Conservation (phyloP, 2,797 vertebrate genomes). For the Octomys mimax region DNA sequence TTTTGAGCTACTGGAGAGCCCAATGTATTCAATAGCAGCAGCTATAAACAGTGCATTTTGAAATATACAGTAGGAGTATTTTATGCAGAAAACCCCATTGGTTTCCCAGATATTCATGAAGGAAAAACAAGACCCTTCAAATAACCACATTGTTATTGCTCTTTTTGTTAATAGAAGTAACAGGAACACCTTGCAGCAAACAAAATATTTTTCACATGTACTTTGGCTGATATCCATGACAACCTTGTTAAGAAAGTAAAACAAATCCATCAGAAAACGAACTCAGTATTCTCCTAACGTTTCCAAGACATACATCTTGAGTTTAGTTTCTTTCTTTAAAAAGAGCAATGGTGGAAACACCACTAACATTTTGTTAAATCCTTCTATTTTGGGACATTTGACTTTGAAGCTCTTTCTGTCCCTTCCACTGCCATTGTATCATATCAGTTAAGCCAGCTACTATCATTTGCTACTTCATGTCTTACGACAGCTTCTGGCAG, state of each 20-base stretch:
- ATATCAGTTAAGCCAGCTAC: neutral
- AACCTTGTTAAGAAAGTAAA: conserved; percentile 16
- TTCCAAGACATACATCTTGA: neutral
- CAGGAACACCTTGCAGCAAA: conserved; percentile 28
- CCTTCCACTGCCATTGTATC: neutral
- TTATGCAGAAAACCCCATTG: conserved; percentile 39
- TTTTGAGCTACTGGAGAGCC: neutral
- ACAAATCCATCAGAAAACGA: conserved; percentile 25
- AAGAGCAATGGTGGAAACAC: neutral
- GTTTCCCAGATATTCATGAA: neutral
- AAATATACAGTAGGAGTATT: conserved; percentile 11
- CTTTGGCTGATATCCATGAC: conserved; percentile 52
- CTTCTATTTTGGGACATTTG: conserved; percentile 43
- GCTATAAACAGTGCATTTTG: neutral
- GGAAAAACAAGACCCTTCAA: conserved; percentile 4
- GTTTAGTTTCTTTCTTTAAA: neutral
- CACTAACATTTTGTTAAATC: conserved; percentile 29
- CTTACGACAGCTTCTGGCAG: neutral
- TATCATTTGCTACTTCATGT: neutral
- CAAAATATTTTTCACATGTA: conserved; percentile 60
- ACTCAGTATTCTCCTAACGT: neutral
- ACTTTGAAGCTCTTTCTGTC: conserved; percentile 23
- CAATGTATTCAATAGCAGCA: neutral
- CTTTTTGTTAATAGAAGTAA: conserved; percentile 61
- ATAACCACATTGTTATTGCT: conserved; percentile 37